These are phyloP conservation scores for Sinelater perroti DNA, from an alignment of 2,888 invertebrate species.

Conservation along the genomic window DNA sequence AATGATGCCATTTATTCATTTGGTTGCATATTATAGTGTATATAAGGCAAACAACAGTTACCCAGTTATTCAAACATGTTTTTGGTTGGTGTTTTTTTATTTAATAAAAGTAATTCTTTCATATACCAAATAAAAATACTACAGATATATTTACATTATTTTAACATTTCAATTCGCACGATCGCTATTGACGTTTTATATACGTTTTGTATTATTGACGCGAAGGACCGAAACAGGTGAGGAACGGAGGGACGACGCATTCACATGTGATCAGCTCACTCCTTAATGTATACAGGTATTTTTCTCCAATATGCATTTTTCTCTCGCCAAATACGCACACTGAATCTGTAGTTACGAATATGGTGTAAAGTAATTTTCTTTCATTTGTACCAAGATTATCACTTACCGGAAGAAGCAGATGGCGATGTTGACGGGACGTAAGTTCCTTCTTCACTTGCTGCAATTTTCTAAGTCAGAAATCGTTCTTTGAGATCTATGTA, in stretches of 20 bases:
- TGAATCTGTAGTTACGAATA: neutral
- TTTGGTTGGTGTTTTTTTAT: too few relatives aligned
- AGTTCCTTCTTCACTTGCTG: neutral
- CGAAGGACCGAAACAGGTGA: slow-evolving; percentile 19
- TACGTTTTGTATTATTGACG: too few relatives aligned
- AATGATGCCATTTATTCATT: too few relatives aligned
- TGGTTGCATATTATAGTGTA: too few relatives aligned
- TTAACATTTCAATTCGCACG: too few relatives aligned
- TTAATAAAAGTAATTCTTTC: too few relatives aligned
- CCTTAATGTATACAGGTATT: neutral
- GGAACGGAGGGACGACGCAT: slow-evolving; percentile 13
- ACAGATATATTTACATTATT: too few relatives aligned
- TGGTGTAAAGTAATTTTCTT: neutral
- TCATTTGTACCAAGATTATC: neutral
- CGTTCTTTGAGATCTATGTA: neutral
- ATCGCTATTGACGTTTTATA: too few relatives aligned
- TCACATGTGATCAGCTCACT: slow-evolving; percentile 1
- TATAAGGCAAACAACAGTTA: too few relatives aligned
- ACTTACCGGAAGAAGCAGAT: neutral
- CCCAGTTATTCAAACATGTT: too few relatives aligned
- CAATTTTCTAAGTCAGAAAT: neutral
- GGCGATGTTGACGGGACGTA: neutral
- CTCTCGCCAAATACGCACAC: slow-evolving; percentile 5
- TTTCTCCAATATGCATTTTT: slow-evolving; percentile 9
- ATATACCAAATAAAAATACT: too few relatives aligned